These are phyloP conservation scores for Scolopax bukidnonensis DNA, from an alignment of 2,797 vertebrate genomes.

Conservation along the genomic window DNA sequence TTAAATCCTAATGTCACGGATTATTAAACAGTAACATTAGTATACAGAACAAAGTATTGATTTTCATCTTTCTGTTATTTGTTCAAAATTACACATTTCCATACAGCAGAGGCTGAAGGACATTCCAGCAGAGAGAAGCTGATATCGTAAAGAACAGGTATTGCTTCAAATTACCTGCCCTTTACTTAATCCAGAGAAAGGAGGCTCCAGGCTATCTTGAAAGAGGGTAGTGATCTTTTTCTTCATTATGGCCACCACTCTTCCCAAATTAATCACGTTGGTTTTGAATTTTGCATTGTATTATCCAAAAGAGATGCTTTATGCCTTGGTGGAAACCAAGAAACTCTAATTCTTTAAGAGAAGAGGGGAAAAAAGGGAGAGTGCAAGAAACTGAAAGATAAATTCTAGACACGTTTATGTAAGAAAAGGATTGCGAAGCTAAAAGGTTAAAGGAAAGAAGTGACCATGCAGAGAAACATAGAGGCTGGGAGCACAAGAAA, in stretches of 20 bases:
- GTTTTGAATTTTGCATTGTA: neutral
- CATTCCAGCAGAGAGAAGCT: neutral
- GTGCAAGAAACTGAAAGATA: neutral
- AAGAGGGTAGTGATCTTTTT: neutral
- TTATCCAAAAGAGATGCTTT: neutral
- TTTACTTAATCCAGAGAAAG: neutral
- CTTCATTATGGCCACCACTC: neutral
- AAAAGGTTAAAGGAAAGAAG: neutral
- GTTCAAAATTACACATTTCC: neutral
- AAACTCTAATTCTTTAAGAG: neutral
- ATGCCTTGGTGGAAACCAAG: neutral
- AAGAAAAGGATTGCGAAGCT: neutral
- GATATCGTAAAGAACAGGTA: neutral
- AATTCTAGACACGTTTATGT: fast-evolving
- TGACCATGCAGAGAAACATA: neutral
- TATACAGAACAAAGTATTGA: neutral
- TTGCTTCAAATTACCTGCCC: neutral
- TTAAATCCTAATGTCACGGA: neutral
- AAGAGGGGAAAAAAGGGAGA: neutral
- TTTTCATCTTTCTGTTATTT: neutral
- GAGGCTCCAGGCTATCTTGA: neutral
- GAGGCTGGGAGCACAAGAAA: neutral
- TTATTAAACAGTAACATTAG: neutral
- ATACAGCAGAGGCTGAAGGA: neutral
- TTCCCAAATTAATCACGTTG: neutral